Base-by-base conservation (phyloP, 1,140 invertebrate genomes). In the Microplitis mediator region DNA sequence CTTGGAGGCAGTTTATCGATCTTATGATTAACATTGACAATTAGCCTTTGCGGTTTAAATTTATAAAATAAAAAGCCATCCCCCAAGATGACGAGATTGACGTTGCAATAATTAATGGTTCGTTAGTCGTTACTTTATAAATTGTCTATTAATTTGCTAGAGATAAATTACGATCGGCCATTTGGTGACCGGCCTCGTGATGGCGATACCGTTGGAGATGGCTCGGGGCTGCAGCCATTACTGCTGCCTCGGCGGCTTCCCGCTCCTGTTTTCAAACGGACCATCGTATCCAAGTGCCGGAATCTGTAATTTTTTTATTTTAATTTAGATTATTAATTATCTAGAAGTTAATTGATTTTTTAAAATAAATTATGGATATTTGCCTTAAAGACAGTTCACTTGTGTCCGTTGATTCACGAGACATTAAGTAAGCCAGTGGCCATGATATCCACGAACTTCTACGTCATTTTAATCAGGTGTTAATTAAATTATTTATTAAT, bases 371-470 rank as follows among this genome's bases (percentile, higher is more conserved):
- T 13, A n/a, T 9, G n/a, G 16, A 64, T 64, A 64, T 23, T n/a
- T 87, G 95, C 94, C 94, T 93, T 64, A 96, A 89, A 1, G 94
- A 92, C 58, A 95, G 88, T 82, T 95, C 93, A 80, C 90, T 94
- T 8, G 89, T 86, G 79, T 89, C 88, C 16, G 89, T 85, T 69
- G 93, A 91, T 75, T 91, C 89, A 73, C 90, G 91, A 76, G 92
- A 91, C 84, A 96, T 93, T 75, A 96, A 90, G 83, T 95, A 95
- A 13, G 94, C 94, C 32, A 96, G 85, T 32, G 95, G 95, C 94
- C 95, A 95, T 79, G 94, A 95, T 77, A 96, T 96, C 95, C 95
- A 96, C 0, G 95, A 94, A 23, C 87, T 88, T 13, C 90, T 91
- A 54, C 50, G 23, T 45, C 76, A 63, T 75, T 71, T 61, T 70